These are phyloP conservation scores for Eira barbara DNA, from an alignment of 2,113 vertebrate species.

Conservation along the genomic window DNA sequence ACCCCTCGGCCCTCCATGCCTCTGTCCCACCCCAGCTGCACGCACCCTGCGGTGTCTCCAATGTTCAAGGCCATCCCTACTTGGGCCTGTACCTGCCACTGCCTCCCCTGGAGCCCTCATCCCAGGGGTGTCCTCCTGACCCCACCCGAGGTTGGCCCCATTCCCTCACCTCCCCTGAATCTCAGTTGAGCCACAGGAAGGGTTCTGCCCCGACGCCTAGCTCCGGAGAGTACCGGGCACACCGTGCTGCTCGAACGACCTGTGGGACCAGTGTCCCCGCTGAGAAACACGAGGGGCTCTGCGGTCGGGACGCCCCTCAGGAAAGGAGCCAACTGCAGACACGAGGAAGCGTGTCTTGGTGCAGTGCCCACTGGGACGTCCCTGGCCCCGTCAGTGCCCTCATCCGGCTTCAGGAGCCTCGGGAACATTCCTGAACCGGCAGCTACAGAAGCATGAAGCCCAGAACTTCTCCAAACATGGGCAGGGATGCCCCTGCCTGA, in stretches of 20 bases:
- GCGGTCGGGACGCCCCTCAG: accelerated
- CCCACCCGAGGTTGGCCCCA: background rate
- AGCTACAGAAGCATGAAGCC: background rate
- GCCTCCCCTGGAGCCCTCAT: background rate
- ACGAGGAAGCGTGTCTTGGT: accelerated
- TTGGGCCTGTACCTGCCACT: background rate
- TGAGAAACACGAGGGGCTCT: background rate
- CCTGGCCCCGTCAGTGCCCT: background rate
- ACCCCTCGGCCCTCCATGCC: background rate
- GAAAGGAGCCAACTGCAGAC: too few relatives aligned
- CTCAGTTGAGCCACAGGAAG: background rate
- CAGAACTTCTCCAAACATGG: background rate
- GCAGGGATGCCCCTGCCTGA: background rate
- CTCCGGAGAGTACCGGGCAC: too few relatives aligned
- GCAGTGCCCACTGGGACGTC: accelerated
- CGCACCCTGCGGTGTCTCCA: background rate
- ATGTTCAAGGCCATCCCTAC: background rate
- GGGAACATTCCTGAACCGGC: background rate
- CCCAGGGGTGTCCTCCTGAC: background rate
- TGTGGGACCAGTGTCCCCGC: accelerated
- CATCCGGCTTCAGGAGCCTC: accelerated
- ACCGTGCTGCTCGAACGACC: accelerated
- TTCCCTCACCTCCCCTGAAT: background rate
- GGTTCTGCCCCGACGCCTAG: background rate
- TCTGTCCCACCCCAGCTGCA: background rate